A percentile compares a stretch with the other conserved stretches of the same genome.
Conservation (phyloP, 2,113 vertebrate species). For the Caranx melampygus region DNA sequence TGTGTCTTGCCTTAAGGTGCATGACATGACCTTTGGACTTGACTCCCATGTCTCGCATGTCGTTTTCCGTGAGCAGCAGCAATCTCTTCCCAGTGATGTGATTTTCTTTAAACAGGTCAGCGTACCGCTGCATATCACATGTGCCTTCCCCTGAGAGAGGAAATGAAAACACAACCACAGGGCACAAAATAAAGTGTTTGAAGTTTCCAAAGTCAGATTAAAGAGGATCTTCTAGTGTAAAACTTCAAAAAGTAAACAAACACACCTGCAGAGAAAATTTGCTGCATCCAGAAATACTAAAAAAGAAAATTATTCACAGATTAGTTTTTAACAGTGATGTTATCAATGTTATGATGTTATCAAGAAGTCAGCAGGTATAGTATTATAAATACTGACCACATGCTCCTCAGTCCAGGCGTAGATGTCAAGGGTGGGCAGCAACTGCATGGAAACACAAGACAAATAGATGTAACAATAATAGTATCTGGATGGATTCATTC, state of each 20-base stretch:
- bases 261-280: constrained; percentile 93
- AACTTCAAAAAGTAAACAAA: constrained; percentile 35
- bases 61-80: constrained; percentile 91
- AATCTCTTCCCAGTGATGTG: constrained; percentile 95
- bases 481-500: constrained; percentile 7
- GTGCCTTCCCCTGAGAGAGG: constrained; percentile 83
- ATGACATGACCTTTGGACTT: constrained; percentile 96
- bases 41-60: constrained; percentile 96
- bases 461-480: constrained; percentile 25
- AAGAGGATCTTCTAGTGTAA: not conserved
- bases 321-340: constrained; percentile 7
- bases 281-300: constrained; percentile 97
- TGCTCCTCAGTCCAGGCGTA: constrained; percentile 95
- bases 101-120: constrained; percentile 93
- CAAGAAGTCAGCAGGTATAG: not conserved
- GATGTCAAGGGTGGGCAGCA: constrained; percentile 96
- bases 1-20: constrained; percentile 92
- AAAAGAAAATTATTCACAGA: constrained; percentile 13
- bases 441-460: constrained; percentile 86
- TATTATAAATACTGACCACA: constrained; percentile 88
- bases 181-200: not conserved
- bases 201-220: not conserved
- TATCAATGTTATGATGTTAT: not conserved
- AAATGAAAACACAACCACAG: not conserved
- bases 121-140: constrained; percentile 89